phyloP scores from a whole-genome alignment of 2,797 vertebrate genomes.

The Sebastes diploproa region DNA sequence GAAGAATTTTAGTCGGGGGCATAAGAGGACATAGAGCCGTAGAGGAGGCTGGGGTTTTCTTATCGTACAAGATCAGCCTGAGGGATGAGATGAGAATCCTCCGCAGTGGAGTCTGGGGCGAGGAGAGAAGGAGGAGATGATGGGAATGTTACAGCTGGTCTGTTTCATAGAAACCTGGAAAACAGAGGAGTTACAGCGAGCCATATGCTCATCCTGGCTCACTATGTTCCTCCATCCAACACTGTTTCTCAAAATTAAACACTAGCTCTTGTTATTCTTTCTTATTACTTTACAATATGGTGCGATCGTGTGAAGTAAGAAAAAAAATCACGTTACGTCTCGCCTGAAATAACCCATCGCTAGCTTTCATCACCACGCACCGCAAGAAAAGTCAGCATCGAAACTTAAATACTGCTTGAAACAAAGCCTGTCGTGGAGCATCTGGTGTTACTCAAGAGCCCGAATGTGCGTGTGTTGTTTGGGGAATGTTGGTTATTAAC shows the following conservation, averaged over 20 bases:
- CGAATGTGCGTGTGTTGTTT: constrained; percentile 4
- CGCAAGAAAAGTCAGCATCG: constrained; percentile 6
- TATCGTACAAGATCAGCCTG: constrained; percentile 37
- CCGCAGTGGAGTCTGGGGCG: neutral
- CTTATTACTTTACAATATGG: neutral
- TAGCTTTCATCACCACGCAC: neutral
- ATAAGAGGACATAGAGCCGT: constrained; percentile 2
- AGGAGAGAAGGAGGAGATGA: constrained; percentile 5
- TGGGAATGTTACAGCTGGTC: constrained; percentile 55
- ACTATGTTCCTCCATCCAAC: neutral
- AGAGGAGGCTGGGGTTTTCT: neutral
- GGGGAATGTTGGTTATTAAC: constrained; percentile 26
- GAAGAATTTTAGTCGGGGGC: neutral
- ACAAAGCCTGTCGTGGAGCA: constrained; percentile 29
- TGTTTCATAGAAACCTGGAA: constrained; percentile 37
- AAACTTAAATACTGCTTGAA: constrained; percentile 23
- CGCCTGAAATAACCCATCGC: neutral
- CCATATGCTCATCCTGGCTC: constrained; percentile 32
- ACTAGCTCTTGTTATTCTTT: neutral
- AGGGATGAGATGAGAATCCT: constrained; percentile 25
- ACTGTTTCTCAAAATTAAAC: neutral
- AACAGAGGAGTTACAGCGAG: constrained; percentile 30
- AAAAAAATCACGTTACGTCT: neutral
- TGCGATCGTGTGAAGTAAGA: neutral
- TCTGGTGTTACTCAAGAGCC: constrained; percentile 62